phyloP scores from a whole-genome alignment of 2,113 vertebrate genomes.

The Neodontobutis hainanensis region DNA sequence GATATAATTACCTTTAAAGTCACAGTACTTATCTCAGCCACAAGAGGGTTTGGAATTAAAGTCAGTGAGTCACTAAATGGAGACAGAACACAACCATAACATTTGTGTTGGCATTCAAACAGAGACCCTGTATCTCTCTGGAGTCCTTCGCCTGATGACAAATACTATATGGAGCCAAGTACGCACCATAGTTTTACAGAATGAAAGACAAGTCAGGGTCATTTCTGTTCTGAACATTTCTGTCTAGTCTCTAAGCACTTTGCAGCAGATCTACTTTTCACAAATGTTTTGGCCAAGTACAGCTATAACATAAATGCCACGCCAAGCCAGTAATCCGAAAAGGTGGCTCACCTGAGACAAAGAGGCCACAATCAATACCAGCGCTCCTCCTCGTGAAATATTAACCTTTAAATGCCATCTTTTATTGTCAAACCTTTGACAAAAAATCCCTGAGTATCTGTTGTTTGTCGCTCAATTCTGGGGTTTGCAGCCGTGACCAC shows the following conservation, averaged over 20 bases:
- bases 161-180: slow-evolving; percentile 6
- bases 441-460: slow-evolving; percentile 1
- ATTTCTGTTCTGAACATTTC: not conserved
- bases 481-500: not conserved
- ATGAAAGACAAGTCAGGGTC: slow-evolving; percentile 5
- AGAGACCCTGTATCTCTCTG: slow-evolving; percentile 14
- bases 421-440: slow-evolving; percentile 10
- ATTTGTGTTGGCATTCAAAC: slow-evolving; percentile 29
- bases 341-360: slow-evolving; percentile 14
- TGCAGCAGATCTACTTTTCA: slow-evolving; percentile 19
- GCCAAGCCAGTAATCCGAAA: slow-evolving; percentile 25
- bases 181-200: not conserved
- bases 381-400: slow-evolving; percentile 34
- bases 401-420: slow-evolving; percentile 69
- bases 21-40: slow-evolving; percentile 7
- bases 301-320: slow-evolving; percentile 25
- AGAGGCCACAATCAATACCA: slow-evolving; percentile 44
- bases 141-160: slow-evolving; percentile 12
- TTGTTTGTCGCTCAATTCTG: not conserved
- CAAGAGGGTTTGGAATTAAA: slow-evolving; percentile 29
- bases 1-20: slow-evolving; percentile 36
- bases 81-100: slow-evolving; percentile 27
- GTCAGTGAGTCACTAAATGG: slow-evolving; percentile 29
- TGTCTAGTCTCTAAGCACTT: not conserved
- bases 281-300: not conserved